Conservation (phyloP, 1,140 invertebrate species). For the Paraescarpia echinospica region DNA sequence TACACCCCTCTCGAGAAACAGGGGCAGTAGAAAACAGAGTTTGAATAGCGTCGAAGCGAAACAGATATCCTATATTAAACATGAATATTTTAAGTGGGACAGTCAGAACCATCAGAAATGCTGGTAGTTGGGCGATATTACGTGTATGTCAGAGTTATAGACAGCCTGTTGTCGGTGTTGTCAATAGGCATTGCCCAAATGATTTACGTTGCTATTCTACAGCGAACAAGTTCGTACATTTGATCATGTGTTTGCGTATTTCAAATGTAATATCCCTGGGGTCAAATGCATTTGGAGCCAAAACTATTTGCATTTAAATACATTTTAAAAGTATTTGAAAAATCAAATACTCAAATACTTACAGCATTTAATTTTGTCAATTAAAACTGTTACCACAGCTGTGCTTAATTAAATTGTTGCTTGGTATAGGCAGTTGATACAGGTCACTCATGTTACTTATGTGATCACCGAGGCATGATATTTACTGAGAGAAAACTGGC, state of each 20-base stretch:
- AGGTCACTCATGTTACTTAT: no score
- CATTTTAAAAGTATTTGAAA: no score
- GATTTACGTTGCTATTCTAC: background rate
- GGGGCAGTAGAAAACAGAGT: background rate
- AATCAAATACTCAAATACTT: no score
- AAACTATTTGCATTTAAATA: no score
- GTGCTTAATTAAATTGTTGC: no score
- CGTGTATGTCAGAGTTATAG: background rate
- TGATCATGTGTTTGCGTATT: background rate
- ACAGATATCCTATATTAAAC: background rate
- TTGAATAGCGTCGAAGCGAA: background rate
- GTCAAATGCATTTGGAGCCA: no score
- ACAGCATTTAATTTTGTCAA: no score
- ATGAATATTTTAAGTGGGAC: constrained; percentile 6
- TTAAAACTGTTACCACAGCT: no score
- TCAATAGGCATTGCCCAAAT: background rate
- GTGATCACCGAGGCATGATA: no score
- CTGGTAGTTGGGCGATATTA: constrained; percentile 4
- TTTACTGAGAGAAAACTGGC: no score
- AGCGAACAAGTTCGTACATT: background rate
- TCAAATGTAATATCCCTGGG: background rate
- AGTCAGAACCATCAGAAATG: background rate
- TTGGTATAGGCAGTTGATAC: no score
- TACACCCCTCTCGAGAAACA: background rate
- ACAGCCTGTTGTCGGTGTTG: background rate